A percentile compares a stretch with the other conserved stretches of the same genome.
Evolutionary conservation across 2,888 invertebrate species (phyloP).

Genomic region (Eupithecia vulgata): DNA sequence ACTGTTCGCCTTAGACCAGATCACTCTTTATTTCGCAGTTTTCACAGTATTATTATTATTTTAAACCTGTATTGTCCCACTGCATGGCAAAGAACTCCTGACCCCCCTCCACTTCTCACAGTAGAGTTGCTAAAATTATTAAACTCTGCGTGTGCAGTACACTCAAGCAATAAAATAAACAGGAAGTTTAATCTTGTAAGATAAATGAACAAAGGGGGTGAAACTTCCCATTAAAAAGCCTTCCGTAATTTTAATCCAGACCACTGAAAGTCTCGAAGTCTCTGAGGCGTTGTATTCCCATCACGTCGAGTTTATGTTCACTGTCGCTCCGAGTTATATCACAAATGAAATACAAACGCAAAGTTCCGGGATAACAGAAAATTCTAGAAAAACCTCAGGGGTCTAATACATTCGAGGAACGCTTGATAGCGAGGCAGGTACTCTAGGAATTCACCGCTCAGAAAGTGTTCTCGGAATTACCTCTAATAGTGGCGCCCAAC

Average conservation of each 20-base stretch:
- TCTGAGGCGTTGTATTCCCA: constrained; percentile 46
- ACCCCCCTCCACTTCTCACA: not conserved
- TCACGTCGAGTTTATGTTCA: constrained; percentile 57
- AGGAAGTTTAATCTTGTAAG: constrained; percentile 1
- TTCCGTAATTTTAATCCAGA: constrained; percentile 29
- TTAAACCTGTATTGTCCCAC: not conserved
- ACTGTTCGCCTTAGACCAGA: not conserved
- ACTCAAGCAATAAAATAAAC: not conserved
- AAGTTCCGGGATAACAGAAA: constrained; percentile 46
- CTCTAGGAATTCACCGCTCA: constrained; percentile 1
- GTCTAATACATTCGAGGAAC: constrained; percentile 37
- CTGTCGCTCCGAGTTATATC: constrained; percentile 53
- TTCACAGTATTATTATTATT: not conserved
- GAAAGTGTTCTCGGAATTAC: constrained; percentile 19
- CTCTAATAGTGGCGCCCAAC: constrained; percentile 15
- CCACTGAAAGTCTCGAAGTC: constrained; percentile 17
- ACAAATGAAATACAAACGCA: constrained; percentile 60
- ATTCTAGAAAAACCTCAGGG: constrained; percentile 44
- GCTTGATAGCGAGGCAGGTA: constrained; percentile 13
- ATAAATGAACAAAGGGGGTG: not conserved
- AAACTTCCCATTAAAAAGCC: constrained; percentile 25
- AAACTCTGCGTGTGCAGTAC: not conserved
- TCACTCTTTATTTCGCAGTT: not conserved
- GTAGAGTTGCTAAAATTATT: not conserved
- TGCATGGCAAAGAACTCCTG: not conserved